Conservation (phyloP, 2,113 vertebrate species). For the Pipa parva region DNA sequence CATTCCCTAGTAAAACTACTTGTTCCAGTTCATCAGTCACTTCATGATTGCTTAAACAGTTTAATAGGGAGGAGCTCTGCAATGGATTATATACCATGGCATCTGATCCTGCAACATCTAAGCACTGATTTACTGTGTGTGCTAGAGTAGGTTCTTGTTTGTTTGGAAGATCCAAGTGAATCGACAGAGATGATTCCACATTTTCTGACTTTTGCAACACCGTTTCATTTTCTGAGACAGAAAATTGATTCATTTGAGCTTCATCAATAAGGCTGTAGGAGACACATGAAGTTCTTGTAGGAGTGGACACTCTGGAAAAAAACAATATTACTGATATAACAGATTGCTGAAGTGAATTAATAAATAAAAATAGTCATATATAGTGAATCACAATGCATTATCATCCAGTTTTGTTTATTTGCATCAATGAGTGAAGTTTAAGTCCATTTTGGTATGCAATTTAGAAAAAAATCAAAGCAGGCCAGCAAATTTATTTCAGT, state of each 20-base stretch:
- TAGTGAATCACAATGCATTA: no score
- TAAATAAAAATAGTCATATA: no score
- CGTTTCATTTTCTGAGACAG: not conserved
- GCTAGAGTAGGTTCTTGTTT: not conserved
- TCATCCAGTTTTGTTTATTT: no score
- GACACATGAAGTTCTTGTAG: constrained; percentile 42
- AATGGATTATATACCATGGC: not conserved
- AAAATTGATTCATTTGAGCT: not conserved
- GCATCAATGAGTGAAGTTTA: no score
- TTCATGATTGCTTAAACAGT: not conserved
- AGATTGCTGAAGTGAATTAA: no score
- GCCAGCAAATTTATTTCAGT: no score
- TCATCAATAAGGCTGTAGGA: constrained; percentile 13
- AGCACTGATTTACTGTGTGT: not conserved
- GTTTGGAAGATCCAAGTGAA: not conserved
- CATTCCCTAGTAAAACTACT: not conserved
- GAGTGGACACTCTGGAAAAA: constrained; percentile 50
- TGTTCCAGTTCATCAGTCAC: not conserved
- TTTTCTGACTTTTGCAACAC: not conserved
- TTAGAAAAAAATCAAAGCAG: no score
- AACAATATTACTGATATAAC: no score
- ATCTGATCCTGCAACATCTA: not conserved
- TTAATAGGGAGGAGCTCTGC: constrained; percentile 13
- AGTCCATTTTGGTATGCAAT: no score
- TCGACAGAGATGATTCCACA: not conserved